Evolutionary conservation across 2,888 invertebrate genomes (phyloP).

Genomic region (Hermodice carunculata): DNA sequence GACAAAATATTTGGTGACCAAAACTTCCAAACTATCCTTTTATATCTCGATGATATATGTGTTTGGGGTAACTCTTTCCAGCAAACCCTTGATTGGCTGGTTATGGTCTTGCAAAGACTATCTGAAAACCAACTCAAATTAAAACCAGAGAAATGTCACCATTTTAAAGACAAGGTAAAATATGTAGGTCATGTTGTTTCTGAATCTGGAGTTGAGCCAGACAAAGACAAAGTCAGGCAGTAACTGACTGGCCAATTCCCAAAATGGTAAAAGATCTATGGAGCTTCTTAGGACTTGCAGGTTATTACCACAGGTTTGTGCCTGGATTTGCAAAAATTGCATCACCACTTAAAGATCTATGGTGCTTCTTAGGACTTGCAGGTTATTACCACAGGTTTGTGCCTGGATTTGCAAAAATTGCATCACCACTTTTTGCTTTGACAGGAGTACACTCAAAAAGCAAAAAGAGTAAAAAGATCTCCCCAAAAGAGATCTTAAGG

Average conservation of each 20-base stretch:
- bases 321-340: slow-evolving; percentile 37
- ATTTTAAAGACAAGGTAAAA: slow-evolving; percentile 19
- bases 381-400: too few species aligned
- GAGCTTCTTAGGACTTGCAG: slow-evolving; percentile 34
- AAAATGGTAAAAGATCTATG: slow-evolving; percentile 21
- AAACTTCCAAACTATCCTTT: too few species aligned
- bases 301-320: slow-evolving; percentile 38
- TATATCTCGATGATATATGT: slow-evolving; percentile 43
- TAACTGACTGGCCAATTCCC: slow-evolving; percentile 35
- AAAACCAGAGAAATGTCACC: slow-evolving; percentile 39
- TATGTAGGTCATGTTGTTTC: slow-evolving; percentile 33
- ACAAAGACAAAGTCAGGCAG: slow-evolving; percentile 34
- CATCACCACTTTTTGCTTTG: too few species aligned
- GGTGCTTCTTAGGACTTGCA: too few species aligned
- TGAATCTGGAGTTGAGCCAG: slow-evolving; percentile 29
- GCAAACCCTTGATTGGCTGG: slow-evolving; percentile 33
- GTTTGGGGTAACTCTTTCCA: slow-evolving; percentile 36
- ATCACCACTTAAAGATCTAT: too few species aligned
- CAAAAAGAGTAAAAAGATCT: too few species aligned
- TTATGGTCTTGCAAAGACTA: slow-evolving; percentile 36
- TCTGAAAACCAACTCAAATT: slow-evolving; percentile 31
- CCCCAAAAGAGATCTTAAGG: too few species aligned
- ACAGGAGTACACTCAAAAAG: too few species aligned
- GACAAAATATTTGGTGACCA: slow-evolving; percentile 36
- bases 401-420: too few species aligned